Base-by-base conservation (phyloP, 1,140 invertebrate genomes). In the Drosophila ercepeae region DNA sequence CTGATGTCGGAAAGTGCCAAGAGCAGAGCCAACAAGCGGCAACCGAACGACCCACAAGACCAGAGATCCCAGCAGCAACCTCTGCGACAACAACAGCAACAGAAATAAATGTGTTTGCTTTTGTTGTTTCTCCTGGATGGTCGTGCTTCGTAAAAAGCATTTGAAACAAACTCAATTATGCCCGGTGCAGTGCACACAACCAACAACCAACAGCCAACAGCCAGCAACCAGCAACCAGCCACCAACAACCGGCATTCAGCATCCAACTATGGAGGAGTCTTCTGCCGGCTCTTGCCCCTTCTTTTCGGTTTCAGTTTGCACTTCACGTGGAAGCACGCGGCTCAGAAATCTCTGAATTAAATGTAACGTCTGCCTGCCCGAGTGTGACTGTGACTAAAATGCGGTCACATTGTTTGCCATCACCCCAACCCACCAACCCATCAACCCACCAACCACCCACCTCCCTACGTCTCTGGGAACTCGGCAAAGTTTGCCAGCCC, bases 81-180 rank as follows among this genome's bases (percentile, higher is more conserved):
- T 41, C 49, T 32, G 11, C 29, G 39, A 48, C 34, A 71, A 19
- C 72, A 61, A 61, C 32, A 54, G 44, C 46, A 52, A 29, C 65
- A 52, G 42, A 45, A 55, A 58, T 16, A 61, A 68, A 61, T 71
- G 11, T 69, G 70, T 75, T 88, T 77, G 81, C 63, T 55, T 65
- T 79, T 64, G 57, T 52, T 54, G 81, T 11, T 32, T 32, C 36
- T 39, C 5, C 59, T 58, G 50, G 81, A 39, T 69, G 81, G 81
- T 79, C 65, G 81, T 89, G 74, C 74, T 83, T 89, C 83, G 69
- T 83, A 81, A 83, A 88, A 86, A 86, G 83, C 83, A 89, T 86
- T 89, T 86, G 83, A 86, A 89, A 78, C 82, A 86, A 86, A 86
- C 82, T 88, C 83, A 86, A 86, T 86, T 89, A 89, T 89, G 78